phyloP scores from a whole-genome alignment of 2,888 invertebrate genomes.

The Aleiodes leptofemur region DNA sequence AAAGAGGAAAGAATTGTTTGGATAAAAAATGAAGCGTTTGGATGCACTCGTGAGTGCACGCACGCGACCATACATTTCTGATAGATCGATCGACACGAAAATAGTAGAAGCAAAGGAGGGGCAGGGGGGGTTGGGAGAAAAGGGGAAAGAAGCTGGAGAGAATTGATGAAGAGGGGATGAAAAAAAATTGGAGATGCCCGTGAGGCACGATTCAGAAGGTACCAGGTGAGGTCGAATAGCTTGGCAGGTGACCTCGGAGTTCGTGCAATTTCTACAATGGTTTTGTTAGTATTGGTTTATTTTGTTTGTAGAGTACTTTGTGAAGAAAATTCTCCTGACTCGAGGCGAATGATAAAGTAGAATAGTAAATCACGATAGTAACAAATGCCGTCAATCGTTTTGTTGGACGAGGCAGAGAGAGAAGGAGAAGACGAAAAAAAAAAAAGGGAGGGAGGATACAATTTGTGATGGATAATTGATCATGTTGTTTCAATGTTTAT shows the following conservation, averaged over 20 bases:
- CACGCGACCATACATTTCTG: conserved; percentile 36
- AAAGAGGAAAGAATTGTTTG: background rate
- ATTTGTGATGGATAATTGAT: conserved; percentile 32
- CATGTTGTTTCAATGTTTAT: conserved; percentile 28
- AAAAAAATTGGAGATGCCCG: conserved; percentile 30
- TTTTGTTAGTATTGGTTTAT: conserved; percentile 41
- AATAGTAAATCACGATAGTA: conserved; percentile 38
- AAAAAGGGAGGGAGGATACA: conserved; percentile 3
- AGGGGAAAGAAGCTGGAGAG: conserved; percentile 39
- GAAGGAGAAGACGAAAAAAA: background rate
- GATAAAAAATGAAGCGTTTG: background rate
- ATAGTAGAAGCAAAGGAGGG: conserved; percentile 24
- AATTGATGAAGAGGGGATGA: conserved; percentile 38
- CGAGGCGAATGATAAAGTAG: conserved; percentile 31
- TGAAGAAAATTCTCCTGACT: conserved; percentile 24
- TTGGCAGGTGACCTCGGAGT: conserved; percentile 51
- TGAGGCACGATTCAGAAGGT: conserved; percentile 41
- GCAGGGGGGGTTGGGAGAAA: conserved; percentile 9
- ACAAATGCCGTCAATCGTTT: conserved; percentile 32
- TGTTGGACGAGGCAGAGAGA: conserved; percentile 11
- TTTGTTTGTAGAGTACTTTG: conserved; percentile 14
- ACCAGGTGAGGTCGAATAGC: conserved; percentile 50
- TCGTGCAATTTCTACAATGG: conserved; percentile 47
- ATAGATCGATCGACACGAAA: conserved; percentile 44
- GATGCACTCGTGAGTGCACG: conserved; percentile 9